These are phyloP conservation scores for Exocentrus adspersus DNA, from an alignment of 2,888 invertebrate genomes.

Conservation along the genomic window DNA sequence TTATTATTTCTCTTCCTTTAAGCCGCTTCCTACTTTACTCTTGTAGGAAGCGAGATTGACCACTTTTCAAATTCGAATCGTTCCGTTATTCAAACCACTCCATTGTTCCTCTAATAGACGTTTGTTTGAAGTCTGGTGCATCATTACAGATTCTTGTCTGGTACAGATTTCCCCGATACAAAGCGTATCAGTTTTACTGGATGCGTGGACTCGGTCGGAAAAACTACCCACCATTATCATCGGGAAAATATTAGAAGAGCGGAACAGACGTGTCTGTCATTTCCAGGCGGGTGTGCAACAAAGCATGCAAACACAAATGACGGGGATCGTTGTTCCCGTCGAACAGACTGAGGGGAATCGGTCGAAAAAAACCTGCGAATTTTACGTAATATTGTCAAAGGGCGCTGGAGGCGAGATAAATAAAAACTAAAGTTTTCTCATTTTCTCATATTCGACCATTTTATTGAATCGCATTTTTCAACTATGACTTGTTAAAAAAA, in stretches of 20 bases:
- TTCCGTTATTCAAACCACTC: no score
- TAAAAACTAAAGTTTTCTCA: no score
- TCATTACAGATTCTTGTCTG: constrained; percentile 8
- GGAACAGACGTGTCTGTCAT: constrained; percentile 29
- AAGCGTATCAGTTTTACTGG: constrained; percentile 26
- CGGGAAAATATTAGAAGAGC: constrained; percentile 24
- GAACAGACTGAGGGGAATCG: constrained; percentile 19
- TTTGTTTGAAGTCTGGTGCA: not conserved
- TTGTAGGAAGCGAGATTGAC: not conserved
- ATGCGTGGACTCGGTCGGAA: constrained; percentile 19
- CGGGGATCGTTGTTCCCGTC: constrained; percentile 18
- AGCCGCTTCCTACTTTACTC: not conserved
- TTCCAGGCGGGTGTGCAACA: constrained; percentile 29
- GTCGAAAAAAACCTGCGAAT: no score
- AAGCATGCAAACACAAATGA: constrained; percentile 31
- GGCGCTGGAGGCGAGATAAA: no score
- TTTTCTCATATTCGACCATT: no score
- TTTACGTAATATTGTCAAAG: no score
- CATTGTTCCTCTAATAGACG: no score
- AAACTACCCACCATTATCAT: constrained; percentile 24
- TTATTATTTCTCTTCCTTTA: no score
- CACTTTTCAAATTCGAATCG: no score
- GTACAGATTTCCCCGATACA: constrained; percentile 12
- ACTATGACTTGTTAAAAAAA: no score
- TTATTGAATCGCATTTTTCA: no score